Percentiles rank a stretch among this genome's conserved stretches.
Evolutionary conservation across 2,113 vertebrate genomes (phyloP).

Genomic region (Perognathus longimembris): DNA sequence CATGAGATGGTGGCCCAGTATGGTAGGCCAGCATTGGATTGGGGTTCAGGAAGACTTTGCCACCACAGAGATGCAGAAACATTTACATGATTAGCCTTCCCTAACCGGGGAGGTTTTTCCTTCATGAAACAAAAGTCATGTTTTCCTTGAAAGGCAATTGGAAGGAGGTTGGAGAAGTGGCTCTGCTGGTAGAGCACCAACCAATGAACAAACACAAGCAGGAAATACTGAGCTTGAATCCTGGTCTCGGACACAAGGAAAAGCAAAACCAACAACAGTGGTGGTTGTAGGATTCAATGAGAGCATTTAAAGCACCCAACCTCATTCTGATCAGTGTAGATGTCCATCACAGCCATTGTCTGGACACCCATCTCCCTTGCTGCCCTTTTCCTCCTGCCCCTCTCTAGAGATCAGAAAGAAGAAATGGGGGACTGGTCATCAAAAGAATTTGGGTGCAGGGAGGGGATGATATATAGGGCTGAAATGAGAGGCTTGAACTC

Average conservation of each 20-base stretch:
- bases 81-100: background rate
- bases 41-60: background rate
- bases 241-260: no score
- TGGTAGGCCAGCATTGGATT: background rate
- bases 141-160: background rate
- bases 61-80: background rate
- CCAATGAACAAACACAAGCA: no score
- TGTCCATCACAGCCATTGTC: background rate
- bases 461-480: background rate
- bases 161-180: no score
- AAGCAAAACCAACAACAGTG: no score
- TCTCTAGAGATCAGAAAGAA: background rate
- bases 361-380: background rate
- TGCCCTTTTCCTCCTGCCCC: background rate
- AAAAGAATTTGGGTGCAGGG: constrained; percentile 27
- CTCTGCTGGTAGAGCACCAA: no score
- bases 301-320: background rate
- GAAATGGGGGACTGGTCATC: background rate
- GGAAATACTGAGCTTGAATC: no score
- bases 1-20: background rate
- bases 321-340: background rate
- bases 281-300: constrained; percentile 1
- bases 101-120: background rate
- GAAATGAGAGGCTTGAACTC: background rate
- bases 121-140: constrained; percentile 12